Conservation (phyloP, 2,888 invertebrate genomes). For the Orthosia gothica region DNA sequence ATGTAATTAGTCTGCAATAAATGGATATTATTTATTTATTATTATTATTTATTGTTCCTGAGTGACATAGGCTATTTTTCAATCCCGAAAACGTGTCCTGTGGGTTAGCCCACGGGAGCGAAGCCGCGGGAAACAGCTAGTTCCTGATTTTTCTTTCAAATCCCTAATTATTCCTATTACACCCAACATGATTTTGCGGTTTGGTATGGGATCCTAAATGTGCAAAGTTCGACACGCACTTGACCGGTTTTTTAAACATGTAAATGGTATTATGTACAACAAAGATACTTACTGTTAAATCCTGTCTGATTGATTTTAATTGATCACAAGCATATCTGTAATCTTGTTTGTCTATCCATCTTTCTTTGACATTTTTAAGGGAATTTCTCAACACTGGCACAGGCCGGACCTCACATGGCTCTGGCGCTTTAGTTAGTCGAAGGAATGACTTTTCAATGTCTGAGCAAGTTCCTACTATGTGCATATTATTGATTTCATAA, state of each 20-base stretch:
- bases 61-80: no score
- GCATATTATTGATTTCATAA: constrained; percentile 96
- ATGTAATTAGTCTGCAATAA: no score
- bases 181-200: no score
- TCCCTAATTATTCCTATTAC: no score
- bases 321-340: constrained; percentile 99
- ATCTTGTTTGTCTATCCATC: constrained; percentile 97
- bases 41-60: no score
- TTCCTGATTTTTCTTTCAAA: no score
- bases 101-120: no score
- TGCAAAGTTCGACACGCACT: no score
- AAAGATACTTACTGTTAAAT: constrained; percentile 96
- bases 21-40: no score
- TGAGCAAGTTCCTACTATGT: constrained; percentile 98
- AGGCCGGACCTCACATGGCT: constrained; percentile 97
- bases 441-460: constrained; percentile 99
- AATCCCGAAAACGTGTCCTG: no score
- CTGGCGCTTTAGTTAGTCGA: constrained; percentile 98
- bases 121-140: no score
- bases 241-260: background rate
- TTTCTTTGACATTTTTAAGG: constrained; percentile 97
- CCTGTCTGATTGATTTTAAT: constrained; percentile 99
- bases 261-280: background rate
- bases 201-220: no score
- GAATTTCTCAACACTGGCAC: constrained; percentile 96